Evolutionary conservation across 2,797 vertebrate genomes (phyloP).

Genomic region (Huso huso): DNA sequence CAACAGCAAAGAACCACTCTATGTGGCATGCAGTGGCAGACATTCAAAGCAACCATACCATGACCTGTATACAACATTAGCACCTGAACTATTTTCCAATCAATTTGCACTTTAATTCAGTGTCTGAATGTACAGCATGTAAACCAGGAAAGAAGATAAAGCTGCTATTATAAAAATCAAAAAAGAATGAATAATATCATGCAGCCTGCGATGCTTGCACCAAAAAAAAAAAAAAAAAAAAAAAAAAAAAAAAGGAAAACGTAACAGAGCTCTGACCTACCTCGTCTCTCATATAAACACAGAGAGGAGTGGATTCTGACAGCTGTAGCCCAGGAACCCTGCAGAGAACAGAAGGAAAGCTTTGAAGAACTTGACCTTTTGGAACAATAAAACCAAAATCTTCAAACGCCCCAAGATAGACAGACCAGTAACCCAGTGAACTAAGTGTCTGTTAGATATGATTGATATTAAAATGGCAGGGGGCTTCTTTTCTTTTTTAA

Average conservation of each 20-base stretch:
- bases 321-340: conserved; percentile 67
- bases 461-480: conserved; percentile 49
- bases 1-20: no score
- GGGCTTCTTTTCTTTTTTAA: not conserved
- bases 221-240: conserved; percentile 45
- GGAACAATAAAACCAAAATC: conserved; percentile 63
- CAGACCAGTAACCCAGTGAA: conserved; percentile 49
- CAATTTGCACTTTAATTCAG: not conserved
- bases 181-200: conserved; percentile 52
- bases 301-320: conserved; percentile 70
- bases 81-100: no score
- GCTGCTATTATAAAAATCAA: conserved; percentile 6
- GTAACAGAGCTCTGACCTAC: conserved; percentile 52
- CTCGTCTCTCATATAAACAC: conserved; percentile 84
- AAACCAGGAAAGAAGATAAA: conserved; percentile 22
- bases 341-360: conserved; percentile 59
- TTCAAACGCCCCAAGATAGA: conserved; percentile 54
- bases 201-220: conserved; percentile 42
- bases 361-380: conserved; percentile 69
- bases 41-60: no score
- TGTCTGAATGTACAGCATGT: conserved; percentile 32
- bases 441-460: conserved; percentile 47
- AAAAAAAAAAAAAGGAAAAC: conserved; percentile 27
- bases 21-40: no score
- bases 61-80: no score